Conservation (phyloP, 2,888 invertebrate genomes). For the Exocentrus adspersus region DNA sequence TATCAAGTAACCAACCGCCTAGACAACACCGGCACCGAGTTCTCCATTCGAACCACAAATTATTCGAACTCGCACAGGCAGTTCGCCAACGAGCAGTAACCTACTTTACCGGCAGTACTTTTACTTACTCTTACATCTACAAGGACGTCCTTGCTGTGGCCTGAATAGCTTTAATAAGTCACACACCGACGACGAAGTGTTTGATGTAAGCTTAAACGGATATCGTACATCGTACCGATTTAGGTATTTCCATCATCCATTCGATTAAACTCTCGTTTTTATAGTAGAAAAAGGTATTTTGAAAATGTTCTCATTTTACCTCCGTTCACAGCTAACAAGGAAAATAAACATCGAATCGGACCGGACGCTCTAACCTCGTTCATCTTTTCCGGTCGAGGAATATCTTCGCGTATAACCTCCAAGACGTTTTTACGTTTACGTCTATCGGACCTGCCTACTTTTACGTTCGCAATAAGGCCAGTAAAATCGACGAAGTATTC, state of each 20-base stretch:
- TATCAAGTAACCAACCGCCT: no score
- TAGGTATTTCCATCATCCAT: no score
- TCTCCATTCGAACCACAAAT: no score
- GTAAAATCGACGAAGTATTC: neutral
- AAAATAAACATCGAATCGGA: no score
- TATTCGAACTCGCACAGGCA: no score
- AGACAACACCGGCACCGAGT: slow-evolving; percentile 13
- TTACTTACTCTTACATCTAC: slow-evolving; percentile 49
- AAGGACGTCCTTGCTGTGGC: slow-evolving; percentile 52
- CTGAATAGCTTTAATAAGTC: slow-evolving; percentile 50
- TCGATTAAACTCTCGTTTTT: slow-evolving; percentile 13
- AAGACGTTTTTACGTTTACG: neutral
- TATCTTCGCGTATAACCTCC: slow-evolving; percentile 2
- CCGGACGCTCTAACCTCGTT: no score
- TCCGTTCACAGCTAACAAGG: no score
- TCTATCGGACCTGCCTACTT: neutral
- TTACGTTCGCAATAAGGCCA: neutral
- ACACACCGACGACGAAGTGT: slow-evolving; percentile 32
- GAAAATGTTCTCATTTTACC: no score
- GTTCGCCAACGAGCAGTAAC: slow-evolving; percentile 40
- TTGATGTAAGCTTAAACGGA: slow-evolving; percentile 39
- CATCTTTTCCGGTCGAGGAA: neutral
- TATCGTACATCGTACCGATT: slow-evolving; percentile 38
- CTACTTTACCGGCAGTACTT: slow-evolving; percentile 49
- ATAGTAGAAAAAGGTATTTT: no score